Base-by-base conservation (phyloP, 2,888 invertebrate species). In the Drosophila paramelanica region DNA sequence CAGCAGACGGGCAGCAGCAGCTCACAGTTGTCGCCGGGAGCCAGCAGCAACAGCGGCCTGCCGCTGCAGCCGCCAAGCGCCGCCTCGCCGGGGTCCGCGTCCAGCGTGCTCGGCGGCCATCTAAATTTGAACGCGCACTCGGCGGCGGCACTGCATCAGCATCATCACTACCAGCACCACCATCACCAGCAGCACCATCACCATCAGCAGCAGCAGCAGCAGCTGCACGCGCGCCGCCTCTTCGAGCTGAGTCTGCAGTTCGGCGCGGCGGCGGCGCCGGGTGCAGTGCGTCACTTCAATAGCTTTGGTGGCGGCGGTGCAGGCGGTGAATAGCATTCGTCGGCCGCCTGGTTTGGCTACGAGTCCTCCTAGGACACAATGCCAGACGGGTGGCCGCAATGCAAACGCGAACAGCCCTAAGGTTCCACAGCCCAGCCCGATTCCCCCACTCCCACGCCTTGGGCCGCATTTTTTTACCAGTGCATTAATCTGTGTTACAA, bases 191-290 rank as follows among this genome's bases (percentile, higher is more conserved):
- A 92, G 79, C 92, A 92, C 60, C 92, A 92, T 53, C 92, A 92
- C 58, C 93, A 92, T 64, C 92, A 92, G 81, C 93, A 92, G 88
- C 92, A 93, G 77, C 92, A 93, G 70, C 93, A 93, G 69, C 93
- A 93, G 85, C 77, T 93, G 73, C 93, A 93, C 66, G 91, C 93
- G 70, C 91, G 93, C 31, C 90, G 93, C 57, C 91, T 93, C 62
- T 93, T 93, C 81, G 93, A 93, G 88, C 89, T 93, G 91, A 93
- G 93, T 75, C 82, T 93, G 81, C 93, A 93, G 75, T 93, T 93
- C 67, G 92, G 92, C 45, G 92, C 92, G 13, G 91, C 92, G 39
- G 90, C 92, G 25, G 91, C 92, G 55, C 91, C 92, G 5, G 91
- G 92, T 55, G 90, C 92, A 27, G 92, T 92, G 59, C 90, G 92